Evolutionary conservation across 2,113 vertebrate genomes (phyloP), one percentile per base, ranked within the genome.

Genomic region (Falco punctatus): DNA sequence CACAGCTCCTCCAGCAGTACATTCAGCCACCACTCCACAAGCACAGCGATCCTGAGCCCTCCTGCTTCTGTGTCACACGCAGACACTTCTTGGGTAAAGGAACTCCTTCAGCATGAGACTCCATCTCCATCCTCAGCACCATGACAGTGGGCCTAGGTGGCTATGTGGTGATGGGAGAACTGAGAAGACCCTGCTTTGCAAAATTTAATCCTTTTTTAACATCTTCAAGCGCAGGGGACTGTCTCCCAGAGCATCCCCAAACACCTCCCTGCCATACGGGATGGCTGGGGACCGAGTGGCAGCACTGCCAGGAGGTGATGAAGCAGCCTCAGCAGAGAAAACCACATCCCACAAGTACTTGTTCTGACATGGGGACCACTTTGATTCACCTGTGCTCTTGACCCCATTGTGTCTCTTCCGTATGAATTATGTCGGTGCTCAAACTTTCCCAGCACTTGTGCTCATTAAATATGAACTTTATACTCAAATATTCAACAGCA

Each of bases 401-500:
- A 91, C 94, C 95, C 94, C 94, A 78, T 95, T 93, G 91, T 96
- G 95, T 94, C 92, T 92, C 48, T 32, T 48, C 90, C 2, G 1
- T 72, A 64, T n/a, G 91, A 96, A 71, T 81, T 72, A 88, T 72
- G 81, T 40, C 5, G 0, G 54, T 1, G 1, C 82, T 82, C 79
- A 11, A 73, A 72, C 80, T 28, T 91, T 12, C 62, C 77, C 75
- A 28, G 80, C 81, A 23, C 71, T 59, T 2, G 2, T 4, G 1
- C 65, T 93, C 93, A 94, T 97, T 79, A 96, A 97, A 96, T 96
- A 95, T 91, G 7, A 93, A 97, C 95, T 54, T 59, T 46, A 8
- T 22, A 18, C 80, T 87, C 92, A 90, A 80, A 92, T 75, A 95
- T 94, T 95, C 77, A 79, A n/a, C 28, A 84, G 79, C 69, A 46